These are phyloP conservation scores for Oncorhynchus clarkii DNA, from an alignment of 2,113 vertebrate species.

Conservation along the genomic window DNA sequence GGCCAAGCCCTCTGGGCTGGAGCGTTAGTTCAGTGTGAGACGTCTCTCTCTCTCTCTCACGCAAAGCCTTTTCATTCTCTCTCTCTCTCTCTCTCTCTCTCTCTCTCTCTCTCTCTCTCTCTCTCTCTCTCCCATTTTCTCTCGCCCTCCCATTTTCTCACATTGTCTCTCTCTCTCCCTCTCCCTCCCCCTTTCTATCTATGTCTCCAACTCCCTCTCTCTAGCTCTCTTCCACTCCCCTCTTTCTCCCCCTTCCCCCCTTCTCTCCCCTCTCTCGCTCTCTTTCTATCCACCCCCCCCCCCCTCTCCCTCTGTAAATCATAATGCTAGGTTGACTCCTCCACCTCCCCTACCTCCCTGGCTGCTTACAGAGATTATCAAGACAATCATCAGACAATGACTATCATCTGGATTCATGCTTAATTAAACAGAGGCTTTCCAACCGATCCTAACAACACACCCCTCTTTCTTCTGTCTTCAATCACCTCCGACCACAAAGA, in stretches of 20 bases:
- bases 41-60: constrained; percentile 20
- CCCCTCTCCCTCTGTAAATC: neutral
- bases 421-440: constrained; percentile 70
- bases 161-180: neutral
- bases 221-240: constrained; percentile 12
- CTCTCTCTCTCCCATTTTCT: neutral
- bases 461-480: constrained; percentile 55
- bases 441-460: constrained; percentile 21
- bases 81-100: neutral
- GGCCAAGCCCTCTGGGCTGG: constrained; percentile 41
- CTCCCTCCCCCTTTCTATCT: constrained; percentile 41
- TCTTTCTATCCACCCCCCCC: neutral
- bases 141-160: neutral
- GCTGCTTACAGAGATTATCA: constrained; percentile 44
- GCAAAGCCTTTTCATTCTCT: constrained; percentile 27
- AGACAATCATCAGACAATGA: constrained; percentile 74
- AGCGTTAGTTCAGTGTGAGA: constrained; percentile 27
- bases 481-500: constrained; percentile 67
- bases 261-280: constrained; percentile 49
- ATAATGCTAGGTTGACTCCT: constrained; percentile 7
- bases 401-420: constrained; percentile 66
- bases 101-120: neutral
- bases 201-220: constrained; percentile 20
- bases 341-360: neutral
- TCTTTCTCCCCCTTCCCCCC: constrained; percentile 56